phyloP scores from a whole-genome alignment of 1,140 invertebrate genomes.

The Seison nebaliae region DNA sequence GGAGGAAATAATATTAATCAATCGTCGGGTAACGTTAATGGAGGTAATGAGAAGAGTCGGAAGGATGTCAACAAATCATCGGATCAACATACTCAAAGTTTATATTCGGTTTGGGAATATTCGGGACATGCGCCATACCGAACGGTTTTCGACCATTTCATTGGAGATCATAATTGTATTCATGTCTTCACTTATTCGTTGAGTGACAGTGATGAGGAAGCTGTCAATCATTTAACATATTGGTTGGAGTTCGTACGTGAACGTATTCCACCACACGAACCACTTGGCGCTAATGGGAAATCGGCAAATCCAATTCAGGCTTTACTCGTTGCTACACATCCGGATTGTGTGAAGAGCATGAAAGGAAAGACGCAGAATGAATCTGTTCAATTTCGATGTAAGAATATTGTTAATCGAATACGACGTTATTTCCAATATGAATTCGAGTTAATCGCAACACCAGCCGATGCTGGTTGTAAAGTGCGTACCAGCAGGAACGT shows the following conservation, averaged over 20 bases:
- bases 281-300: conserved; percentile 32
- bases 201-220: conserved; percentile 41
- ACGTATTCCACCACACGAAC: conserved; percentile 37
- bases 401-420: too few species aligned
- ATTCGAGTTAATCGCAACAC: too few species aligned
- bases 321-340: conserved; percentile 40
- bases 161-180: conserved; percentile 40
- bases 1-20: too few species aligned
- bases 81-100: too few species aligned
- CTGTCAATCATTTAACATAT: conserved; percentile 45
- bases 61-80: too few species aligned
- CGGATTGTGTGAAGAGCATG: conserved; percentile 32
- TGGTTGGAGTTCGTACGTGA: conserved; percentile 53
- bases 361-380: too few species aligned
- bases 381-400: too few species aligned
- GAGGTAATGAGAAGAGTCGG: too few species aligned
- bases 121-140: conserved; percentile 37
- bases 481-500: too few species aligned
- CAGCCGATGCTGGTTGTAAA: too few species aligned
- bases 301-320: conserved; percentile 31
- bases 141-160: conserved; percentile 46
- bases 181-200: conserved; percentile 47
- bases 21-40: too few species aligned
- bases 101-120: conserved; percentile 3
- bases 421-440: too few species aligned